Percentiles rank a stretch among this genome's conserved stretches.
Evolutionary conservation across 2,797 vertebrate genomes (phyloP).

Genomic region (Hipposideros larvatus): DNA sequence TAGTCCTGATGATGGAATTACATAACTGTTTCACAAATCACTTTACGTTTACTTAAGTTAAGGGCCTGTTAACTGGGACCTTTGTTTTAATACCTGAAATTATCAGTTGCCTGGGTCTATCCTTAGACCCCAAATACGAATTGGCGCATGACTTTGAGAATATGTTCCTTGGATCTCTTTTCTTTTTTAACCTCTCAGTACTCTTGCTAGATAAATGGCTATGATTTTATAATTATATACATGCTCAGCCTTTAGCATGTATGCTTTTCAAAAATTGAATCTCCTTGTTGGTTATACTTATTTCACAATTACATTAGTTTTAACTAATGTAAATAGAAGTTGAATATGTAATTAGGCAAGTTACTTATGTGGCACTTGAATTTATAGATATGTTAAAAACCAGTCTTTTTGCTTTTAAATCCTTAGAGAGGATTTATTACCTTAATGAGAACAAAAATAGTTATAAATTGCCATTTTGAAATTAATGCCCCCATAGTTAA

Average conservation of each 20-base stretch:
- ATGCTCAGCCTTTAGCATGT: neutral
- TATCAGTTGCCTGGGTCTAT: neutral
- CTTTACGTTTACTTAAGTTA: constrained; percentile 13
- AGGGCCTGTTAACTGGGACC: neutral
- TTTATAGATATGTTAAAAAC: constrained; percentile 46
- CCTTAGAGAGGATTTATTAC: constrained; percentile 23
- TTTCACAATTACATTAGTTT: constrained; percentile 49
- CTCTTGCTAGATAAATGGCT: constrained; percentile 4
- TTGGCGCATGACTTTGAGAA: constrained; percentile 31
- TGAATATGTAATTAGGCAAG: constrained; percentile 10
- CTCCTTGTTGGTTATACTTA: neutral
- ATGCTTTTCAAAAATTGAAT: constrained; percentile 56
- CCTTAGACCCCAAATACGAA: constrained; percentile 1
- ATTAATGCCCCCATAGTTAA: neutral
- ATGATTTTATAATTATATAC: constrained; percentile 43
- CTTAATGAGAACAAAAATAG: constrained; percentile 41
- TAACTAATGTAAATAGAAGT: constrained; percentile 57
- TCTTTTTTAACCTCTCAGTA: neutral
- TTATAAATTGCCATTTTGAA: constrained; percentile 55
- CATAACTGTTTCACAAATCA: neutral
- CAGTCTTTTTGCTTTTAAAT: neutral
- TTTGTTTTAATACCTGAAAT: constrained; percentile 20
- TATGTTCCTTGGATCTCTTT: neutral
- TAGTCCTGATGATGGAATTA: constrained; percentile 6
- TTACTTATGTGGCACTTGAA: constrained; percentile 40